Conservation (phyloP, 2,113 vertebrate species). For the Bostrychus sinensis region DNA sequence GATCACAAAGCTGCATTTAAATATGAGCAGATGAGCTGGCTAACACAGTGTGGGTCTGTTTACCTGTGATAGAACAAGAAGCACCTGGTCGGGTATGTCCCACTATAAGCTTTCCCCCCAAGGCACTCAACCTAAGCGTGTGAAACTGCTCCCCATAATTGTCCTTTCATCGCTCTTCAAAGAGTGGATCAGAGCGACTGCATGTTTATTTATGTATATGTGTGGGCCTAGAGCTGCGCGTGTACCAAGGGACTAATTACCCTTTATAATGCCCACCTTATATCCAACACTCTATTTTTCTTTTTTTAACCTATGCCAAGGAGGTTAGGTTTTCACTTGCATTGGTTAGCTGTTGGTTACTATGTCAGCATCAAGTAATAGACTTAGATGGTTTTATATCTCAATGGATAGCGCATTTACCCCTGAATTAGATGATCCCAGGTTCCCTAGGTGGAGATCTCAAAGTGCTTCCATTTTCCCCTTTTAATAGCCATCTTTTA, state of each 20-base stretch:
- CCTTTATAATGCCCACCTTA: slow-evolving; percentile 39
- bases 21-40: slow-evolving; percentile 46
- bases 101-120: slow-evolving; percentile 41
- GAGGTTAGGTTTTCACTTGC: not conserved
- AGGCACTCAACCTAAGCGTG: slow-evolving; percentile 46
- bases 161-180: slow-evolving; percentile 64
- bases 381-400: too few species aligned
- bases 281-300: slow-evolving; percentile 9
- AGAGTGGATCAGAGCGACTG: slow-evolving; percentile 44
- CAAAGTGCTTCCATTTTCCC: too few species aligned
- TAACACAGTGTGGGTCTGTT: slow-evolving; percentile 37
- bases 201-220: slow-evolving; percentile 41
- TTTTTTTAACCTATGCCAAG: not conserved
- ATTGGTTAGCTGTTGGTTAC: not conserved
- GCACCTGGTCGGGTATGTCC: slow-evolving; percentile 48
- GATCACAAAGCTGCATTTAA: slow-evolving; percentile 72
- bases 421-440: too few species aligned
- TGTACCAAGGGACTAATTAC: slow-evolving; percentile 55
- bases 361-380: too few species aligned
- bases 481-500: too few species aligned
- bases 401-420: too few species aligned
- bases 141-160: slow-evolving; percentile 54
- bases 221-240: slow-evolving; percentile 25
- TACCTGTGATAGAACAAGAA: slow-evolving; percentile 55
- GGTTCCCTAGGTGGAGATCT: too few species aligned